Base-by-base conservation (phyloP, 2,888 invertebrate genomes). In the Tholera decimalis region DNA sequence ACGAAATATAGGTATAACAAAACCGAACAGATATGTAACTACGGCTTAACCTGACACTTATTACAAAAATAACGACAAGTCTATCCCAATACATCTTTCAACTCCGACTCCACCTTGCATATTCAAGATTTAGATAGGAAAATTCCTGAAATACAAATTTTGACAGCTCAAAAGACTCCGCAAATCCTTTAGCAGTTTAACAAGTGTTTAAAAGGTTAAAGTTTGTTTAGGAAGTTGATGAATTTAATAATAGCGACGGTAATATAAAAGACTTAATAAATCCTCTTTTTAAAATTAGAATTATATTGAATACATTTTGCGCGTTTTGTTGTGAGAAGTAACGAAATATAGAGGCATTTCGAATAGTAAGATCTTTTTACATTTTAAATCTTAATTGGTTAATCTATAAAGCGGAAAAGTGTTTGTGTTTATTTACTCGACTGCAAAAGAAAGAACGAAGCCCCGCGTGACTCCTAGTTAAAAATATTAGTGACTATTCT, bases 201-300 rank as follows among this genome's bases (percentile, higher is more conserved):
- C 49, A 73, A 58, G 41, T 50, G 35, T 59, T 71, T 41, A 44
- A 58, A 58, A 43, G 13, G 33, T 50, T 68, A 28, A 75, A 50
- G 28, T 67, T 53, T 37, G 11, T 54, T 74, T 28, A 39, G 24
- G 24, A 41, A 46, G 35, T 59, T 74, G 6, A 46, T 54, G 47
- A 43, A 58, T 50, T 73, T 24, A 49, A 30, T 53, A 20, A 33
- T 13, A 22, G 3, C 3, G 20, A 18, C 2, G 7, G 11, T 62
- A 37, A 22, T 39, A 22, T 22, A 50, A 51, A 46, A 39, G 22
- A 37, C 4, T 26, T 15, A 24, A 11, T 26, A 22, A 54, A 37
- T 33, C 7, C n/a, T n/a, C 15, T 9, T 33, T 30, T n/a, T 11
- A 33, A 9, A 35, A 13, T 33, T 18, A 6, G 24, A 24, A 15